These are phyloP conservation scores for Podabrus alpinus DNA, from an alignment of 2,888 invertebrate species.

Conservation along the genomic window DNA sequence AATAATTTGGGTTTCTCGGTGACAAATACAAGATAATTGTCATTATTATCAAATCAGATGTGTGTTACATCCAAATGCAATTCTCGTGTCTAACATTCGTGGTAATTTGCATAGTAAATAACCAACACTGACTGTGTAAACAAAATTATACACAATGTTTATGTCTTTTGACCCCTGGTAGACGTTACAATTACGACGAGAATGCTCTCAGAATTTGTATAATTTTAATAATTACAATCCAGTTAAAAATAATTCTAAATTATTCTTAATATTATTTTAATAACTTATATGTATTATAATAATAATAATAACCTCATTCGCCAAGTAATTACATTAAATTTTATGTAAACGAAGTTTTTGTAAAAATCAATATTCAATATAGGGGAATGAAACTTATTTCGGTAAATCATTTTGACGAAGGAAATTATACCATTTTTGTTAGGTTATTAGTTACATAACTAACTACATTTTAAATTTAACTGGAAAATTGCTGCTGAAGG, in stretches of 20 bases:
- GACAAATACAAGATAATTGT: not conserved
- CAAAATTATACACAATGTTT: not conserved
- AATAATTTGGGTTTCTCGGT: not conserved
- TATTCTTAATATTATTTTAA: not conserved
- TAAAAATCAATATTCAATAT: not conserved
- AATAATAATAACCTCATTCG: too few relatives aligned
- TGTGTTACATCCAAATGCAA: not conserved
- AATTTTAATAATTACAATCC: not conserved
- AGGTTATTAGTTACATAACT: not conserved
- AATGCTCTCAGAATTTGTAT: not conserved
- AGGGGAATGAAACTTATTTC: not conserved
- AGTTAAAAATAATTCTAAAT: not conserved
- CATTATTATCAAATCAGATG: not conserved
- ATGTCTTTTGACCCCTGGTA: not conserved
- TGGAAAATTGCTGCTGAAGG: not conserved
- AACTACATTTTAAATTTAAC: not conserved
- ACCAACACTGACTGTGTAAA: not conserved
- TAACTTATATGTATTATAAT: too few relatives aligned
- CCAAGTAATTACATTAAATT: too few relatives aligned
- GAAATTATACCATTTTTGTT: not conserved
- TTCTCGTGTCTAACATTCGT: not conserved
- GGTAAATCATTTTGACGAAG: not conserved
- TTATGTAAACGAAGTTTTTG: not conserved
- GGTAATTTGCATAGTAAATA: not conserved
- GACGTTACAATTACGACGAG: not conserved